These are phyloP conservation scores for Cynopterus brachyotis DNA, from an alignment of 2,113 vertebrate genomes.

Conservation along the genomic window DNA sequence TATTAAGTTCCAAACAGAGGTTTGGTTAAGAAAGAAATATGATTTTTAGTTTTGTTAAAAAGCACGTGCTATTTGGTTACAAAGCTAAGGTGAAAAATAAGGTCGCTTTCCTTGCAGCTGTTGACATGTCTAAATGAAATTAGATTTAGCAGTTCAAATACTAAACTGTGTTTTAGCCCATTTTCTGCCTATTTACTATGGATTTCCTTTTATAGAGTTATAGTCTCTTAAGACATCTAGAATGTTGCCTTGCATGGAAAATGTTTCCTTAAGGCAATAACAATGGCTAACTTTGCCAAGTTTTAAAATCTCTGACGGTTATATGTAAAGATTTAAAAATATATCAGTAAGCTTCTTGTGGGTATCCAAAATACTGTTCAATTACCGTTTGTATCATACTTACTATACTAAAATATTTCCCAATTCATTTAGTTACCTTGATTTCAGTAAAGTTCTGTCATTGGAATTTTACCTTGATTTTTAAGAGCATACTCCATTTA, in stretches of 20 bases:
- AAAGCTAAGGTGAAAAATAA: not conserved
- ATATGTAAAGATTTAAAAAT: constrained; percentile 35
- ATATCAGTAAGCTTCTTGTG: not conserved
- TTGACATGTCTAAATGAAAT: constrained; percentile 12
- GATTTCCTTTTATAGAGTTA: constrained; percentile 24
- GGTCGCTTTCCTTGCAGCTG: not conserved
- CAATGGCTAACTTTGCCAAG: constrained; percentile 19
- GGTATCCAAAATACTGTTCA: constrained; percentile 38
- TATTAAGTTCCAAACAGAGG: not conserved
- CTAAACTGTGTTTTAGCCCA: not conserved
- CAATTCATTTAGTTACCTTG: constrained; percentile 46
- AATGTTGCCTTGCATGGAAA: not conserved
- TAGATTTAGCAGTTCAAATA: constrained; percentile 12
- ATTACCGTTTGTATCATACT: constrained; percentile 50
- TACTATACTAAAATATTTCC: constrained; percentile 41
- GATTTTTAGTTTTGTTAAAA: not conserved
- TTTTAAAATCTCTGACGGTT: constrained; percentile 15
- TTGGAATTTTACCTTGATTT: constrained; percentile 2
- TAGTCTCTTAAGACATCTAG: not conserved
- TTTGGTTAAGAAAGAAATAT: not conserved
- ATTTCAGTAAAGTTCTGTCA: constrained; percentile 48
- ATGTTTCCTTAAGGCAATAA: not conserved
- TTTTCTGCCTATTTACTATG: constrained; percentile 15
- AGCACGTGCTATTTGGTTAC: not conserved
- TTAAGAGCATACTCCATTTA: not conserved